Base-by-base conservation (phyloP, 2,888 invertebrate species). In the Toxonevra muliebris region DNA sequence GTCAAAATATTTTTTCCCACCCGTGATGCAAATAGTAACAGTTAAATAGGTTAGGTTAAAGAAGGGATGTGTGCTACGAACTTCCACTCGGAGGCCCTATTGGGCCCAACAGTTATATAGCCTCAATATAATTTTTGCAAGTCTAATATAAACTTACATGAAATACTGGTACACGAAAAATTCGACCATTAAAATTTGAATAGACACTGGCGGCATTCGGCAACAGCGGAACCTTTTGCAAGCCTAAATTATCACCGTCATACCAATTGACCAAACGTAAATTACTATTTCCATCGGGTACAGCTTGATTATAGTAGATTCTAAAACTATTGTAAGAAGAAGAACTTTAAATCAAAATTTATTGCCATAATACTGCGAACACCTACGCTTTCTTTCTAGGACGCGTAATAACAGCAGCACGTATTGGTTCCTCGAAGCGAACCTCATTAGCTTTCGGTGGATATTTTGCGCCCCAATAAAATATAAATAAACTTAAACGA, bases 261-360 rank as follows among this genome's bases (percentile, higher is more conserved):
- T 92, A 92, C 92, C 92, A 93, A 82, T 93, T 93, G 11, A 92
- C 89, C 75, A 92, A 82, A 1, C 87, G 84, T 52, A 93, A 82
- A 73, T 88, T 87, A 60, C 90, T 88, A 15, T 86, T 83, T 13
- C 87, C 88, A 64, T 89, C 84, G 0, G 92, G 87, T 0, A 87
- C 86, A 0, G 90, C 91, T 82, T 92, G 92, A 80, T 91, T 92
- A 83, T 91, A 93, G 80, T 90, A 91, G 54, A 93, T 86, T 12
- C 92, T 87, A 76, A 90, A 92, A 48, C 91, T 91, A 48, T 19
- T 17, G 17, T 41, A 0, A 55, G 10, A 4, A 48, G 48, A 48
- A 48, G n/a, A 48, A 48, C 5, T 20, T 48, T 5, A 12, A 13
- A 5, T 58, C 8, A 43, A 59, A 42, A 42, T 59, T 42, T 12